Base-by-base conservation (phyloP, 2,888 invertebrate genomes). In the Metacarcinus magister region DNA sequence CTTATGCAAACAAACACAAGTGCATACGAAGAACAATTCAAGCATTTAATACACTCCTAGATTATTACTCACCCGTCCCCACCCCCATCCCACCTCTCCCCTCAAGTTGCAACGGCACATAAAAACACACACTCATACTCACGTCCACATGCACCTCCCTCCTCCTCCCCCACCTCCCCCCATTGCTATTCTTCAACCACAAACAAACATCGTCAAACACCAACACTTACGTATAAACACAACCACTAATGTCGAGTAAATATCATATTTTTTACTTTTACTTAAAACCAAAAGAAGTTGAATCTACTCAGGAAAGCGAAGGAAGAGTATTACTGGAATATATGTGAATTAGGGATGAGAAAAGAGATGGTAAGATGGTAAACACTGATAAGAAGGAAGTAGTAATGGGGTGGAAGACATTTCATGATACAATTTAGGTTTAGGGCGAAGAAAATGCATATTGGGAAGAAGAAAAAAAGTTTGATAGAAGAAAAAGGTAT, bases 61-160 rank as follows among this genome's bases (percentile, higher is more conserved):
- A n/a, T 91, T 91, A 44, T 23, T 16, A 23, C 23, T 2, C 89
- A 2, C 39, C 44, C 16, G 16, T 16, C 43, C 89, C 89, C 43
- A 13, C 89, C 13, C 8, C 89, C 89, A 91, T 0, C 44, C 91
- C 91, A 10, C 91, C 23, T 3, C 46, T 32, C 91, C 4, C 46
- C 43, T 13, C 28, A 90, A 13, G 28, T 19, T 23, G 28, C 91
- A 91, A 16, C 16, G 16, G 46, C 44, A 32, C 82, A 87, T 13
- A 87, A 44, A 87, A 32, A 87, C 87, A 87, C 87, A 87, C 87
- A 87, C 87, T 39, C 87, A 87, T 39, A 87, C 87, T 39, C 87
- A 91, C 87, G 16, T 39, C 32, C 87, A 87, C 87, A 87, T 39
- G 39, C 87, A 87, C 87, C 87, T 39, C 87, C 32, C 87, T 39